Base-by-base conservation (phyloP, 2,113 vertebrate genomes). In the Puffinus mauretanicus region DNA sequence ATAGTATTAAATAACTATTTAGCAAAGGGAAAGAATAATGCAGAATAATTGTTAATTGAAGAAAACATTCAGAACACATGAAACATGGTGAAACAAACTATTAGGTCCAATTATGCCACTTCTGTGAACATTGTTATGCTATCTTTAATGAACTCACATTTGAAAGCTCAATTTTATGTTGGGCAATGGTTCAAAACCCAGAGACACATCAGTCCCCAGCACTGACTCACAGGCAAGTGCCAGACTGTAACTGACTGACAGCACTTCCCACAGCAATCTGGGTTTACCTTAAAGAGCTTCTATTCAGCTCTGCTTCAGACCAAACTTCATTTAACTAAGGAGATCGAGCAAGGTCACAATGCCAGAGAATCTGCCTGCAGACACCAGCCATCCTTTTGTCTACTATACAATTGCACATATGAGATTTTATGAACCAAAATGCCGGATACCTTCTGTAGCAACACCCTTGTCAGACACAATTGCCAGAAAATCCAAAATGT, bases 251-350 rank as follows among this genome's bases (percentile, higher is more conserved):
- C 55, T 78, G 91, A 70, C 94, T 94, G 95, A 91, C 93, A 93
- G 80, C 83, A 20, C 86, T 93, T 95, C 93, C 94, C 70, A 79
- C 84, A 79, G 95, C 90, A 88, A 86, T 79, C 94, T 83, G 93
- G 80, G 69, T 26, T 7, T 92, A 72, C 86, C 95, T 90, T 66
- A 2, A 15, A 77, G 80, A 95, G 22, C 83, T 96, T 64, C 89
- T 26, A 4, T 12, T 51, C 93, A 78, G 88, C 82, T 94, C 88
- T 51, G 84, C 81, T 49, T 71, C 92, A 42, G 70, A 87, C 52
- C 94, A 44, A 47, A 55, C 80, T 66, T 52, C 57, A 12, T 17
- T 47, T 65, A n/a, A 13, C 64, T 6, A 13, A 55, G 82, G 73
- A 17, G 82, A 95, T 62, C 73, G 13, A 49, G 88, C 88, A 51